Evolutionary conservation across 2,113 vertebrate species (phyloP).

Genomic region (Lagopus leucura): DNA sequence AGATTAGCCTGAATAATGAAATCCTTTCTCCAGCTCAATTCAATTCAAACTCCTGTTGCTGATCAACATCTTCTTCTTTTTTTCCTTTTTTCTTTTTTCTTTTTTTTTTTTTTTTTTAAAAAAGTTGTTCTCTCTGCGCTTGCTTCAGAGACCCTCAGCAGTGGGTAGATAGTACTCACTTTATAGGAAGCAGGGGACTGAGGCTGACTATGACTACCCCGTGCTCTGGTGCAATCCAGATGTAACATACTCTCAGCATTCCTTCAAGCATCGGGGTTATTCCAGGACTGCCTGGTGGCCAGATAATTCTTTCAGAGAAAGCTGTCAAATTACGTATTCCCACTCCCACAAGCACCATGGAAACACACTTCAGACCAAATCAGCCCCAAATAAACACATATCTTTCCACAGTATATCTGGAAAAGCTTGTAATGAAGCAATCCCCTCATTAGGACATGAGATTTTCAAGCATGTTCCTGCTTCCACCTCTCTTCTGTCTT

Average conservation of each 20-base stretch:
- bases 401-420: not conserved
- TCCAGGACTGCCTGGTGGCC: not conserved
- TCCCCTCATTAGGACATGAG: not conserved
- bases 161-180: not conserved
- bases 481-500: constrained; percentile 13
- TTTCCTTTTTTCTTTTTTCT: not conserved
- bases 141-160: not conserved
- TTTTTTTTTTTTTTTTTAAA: not conserved
- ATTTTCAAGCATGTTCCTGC: constrained; percentile 2
- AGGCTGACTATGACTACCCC: not conserved
- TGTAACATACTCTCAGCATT: not conserved
- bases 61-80: not conserved
- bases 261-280: not conserved
- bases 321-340: not conserved
- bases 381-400: not conserved
- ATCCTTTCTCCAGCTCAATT: constrained; percentile 4
- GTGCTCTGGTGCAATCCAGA: not conserved
- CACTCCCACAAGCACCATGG: constrained; percentile 5
- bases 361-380: not conserved
- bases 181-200: not conserved
- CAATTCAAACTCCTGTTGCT: not conserved
- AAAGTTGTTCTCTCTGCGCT: not conserved
- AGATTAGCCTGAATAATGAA: constrained; percentile 49
- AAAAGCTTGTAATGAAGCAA: not conserved
- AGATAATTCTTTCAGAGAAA: not conserved